Conservation (phyloP, 2,888 invertebrate genomes). For the Epicampocera succincta region DNA sequence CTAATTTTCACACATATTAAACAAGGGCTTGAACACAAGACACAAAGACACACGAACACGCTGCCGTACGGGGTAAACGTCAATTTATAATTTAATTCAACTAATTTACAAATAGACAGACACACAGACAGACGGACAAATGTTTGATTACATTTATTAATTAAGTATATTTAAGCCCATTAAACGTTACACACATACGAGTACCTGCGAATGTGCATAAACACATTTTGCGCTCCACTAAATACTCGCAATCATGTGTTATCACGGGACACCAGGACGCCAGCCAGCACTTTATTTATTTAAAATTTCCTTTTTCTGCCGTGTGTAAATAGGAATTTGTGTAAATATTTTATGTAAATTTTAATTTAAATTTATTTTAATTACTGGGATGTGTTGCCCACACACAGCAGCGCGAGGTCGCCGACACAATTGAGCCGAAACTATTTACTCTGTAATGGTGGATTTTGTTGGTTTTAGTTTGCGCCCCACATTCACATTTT, state of each 20-base stretch:
- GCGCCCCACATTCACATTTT: constrained; percentile 13
- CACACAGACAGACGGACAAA: constrained; percentile 13
- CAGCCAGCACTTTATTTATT: constrained; percentile 25
- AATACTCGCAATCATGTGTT: constrained; percentile 14
- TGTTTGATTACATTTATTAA: constrained; percentile 14
- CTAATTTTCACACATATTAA: constrained; percentile 47
- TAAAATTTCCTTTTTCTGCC: constrained; percentile 21
- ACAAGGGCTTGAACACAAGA: constrained; percentile 1
- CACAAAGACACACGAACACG: neutral
- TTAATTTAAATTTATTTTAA: constrained; percentile 68
- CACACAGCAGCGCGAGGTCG: too few relatives aligned
- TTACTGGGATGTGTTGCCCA: constrained; percentile 44
- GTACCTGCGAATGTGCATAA: neutral
- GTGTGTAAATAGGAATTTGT: constrained; percentile 58
- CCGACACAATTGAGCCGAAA: constrained; percentile 3
- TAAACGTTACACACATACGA: neutral
- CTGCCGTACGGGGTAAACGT: neutral
- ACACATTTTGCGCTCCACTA: neutral
- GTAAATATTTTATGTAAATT: constrained; percentile 67
- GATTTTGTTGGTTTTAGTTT: constrained; percentile 49
- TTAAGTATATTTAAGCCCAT: constrained; percentile 46
- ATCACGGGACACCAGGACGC: constrained; percentile 28
- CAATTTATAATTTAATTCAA: constrained; percentile 34
- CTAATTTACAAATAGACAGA: constrained; percentile 26
- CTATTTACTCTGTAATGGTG: constrained; percentile 51